Evolutionary conservation across 2,888 invertebrate genomes (phyloP), one percentile per base, ranked within the genome.

Genomic region (Rhynchonema sp.): DNA sequence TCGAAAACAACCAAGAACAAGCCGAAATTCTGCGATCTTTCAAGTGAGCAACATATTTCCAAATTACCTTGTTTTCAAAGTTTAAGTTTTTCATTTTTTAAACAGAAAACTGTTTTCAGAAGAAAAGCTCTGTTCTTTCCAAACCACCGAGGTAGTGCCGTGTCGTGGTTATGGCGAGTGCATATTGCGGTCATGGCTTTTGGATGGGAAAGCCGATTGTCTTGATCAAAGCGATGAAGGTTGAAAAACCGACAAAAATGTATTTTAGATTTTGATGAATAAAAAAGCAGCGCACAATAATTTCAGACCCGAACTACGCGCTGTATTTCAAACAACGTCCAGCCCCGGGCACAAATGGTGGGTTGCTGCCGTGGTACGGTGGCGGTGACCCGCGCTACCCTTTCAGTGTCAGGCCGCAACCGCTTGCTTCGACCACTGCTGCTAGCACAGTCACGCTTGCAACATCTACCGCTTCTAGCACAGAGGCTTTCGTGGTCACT

Each of bases 121-220:
- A 62, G 64, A 66, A 52, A 67, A 67, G 55, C 59, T 71, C 6
- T 71, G 71, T 52, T 59, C 62, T 2, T 71, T 69, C 46, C 59
- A 63, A 1, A 63, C 67, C 28, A 62, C 65, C 46, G 63, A 63
- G 46, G 62, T 67, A 0, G 63, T 71, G 55, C 66, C 68, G 1
- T 71, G 71, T 57, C 66, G 67, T 57, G 70, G 68, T 25, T 71
- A 71, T 55, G 70, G 71, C 46, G 69, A 71, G 60, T 71, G 70
- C 59, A 67, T 71, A 23, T 55, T 66, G n/a, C 64, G 65, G 62
- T 64, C 65, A 52, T 70, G 68, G 69, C 64, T 71, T 17, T 57
- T 66, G 53, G 68, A 71, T 56, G 69, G 68, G 1, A 64, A 68
- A 46, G 62, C 63, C 29, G 68, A 71, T 62, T 71, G 71, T 59